Base-by-base conservation (phyloP, 1,140 invertebrate genomes). In the Tyrophagus putrescentiae region DNA sequence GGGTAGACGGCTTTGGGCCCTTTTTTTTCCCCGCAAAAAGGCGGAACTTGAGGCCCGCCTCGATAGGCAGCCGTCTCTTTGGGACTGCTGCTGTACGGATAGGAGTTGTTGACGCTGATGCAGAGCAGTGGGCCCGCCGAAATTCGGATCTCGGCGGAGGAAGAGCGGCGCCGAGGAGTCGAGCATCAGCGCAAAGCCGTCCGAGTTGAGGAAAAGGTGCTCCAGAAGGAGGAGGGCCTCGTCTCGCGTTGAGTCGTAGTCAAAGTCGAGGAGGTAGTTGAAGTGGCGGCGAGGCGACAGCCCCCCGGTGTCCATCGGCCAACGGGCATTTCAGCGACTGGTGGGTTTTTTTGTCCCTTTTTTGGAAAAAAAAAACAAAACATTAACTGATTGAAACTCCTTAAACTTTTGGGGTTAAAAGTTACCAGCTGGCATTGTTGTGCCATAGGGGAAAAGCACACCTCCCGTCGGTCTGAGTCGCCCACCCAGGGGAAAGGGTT, bases 61-160 rank as follows among this genome's bases (percentile, higher is more conserved):
- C 13, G 21, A 39, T 39, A 39, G 13, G 13, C 36, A 21, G 36
- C 13, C 36, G 36, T 13, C 13, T 39, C 13, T 13, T 39, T 80
- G 3, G 78, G n/a, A n/a, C n/a, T 78, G 11, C 76, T 75, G 1
- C 65, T 70, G 2, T 67, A 28, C 65, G 67, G 25, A 73, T 77
- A 69, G 0, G 81, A 84, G 69, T 91, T 92, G 1, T 39, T 39
- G 9, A 21, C 45, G 9, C 18, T 21, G 21, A 50, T 9, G 28
- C 52, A 54, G n/a, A 54, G 18, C 52, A 54, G 28, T 41, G 52
- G 52, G 7, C 36, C 28, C 28, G 6, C 52, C 52, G 21, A 5
- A 7, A 18, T 54, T 54, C 16, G 7, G 7, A n/a, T 54, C 52
- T 9, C 18, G 52, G 29, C 52, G 5, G 6, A 54, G 7, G 27